phyloP scores from a whole-genome alignment of 64 coral and sea anemone species.

The Pocillopora verrucosa region DNA sequence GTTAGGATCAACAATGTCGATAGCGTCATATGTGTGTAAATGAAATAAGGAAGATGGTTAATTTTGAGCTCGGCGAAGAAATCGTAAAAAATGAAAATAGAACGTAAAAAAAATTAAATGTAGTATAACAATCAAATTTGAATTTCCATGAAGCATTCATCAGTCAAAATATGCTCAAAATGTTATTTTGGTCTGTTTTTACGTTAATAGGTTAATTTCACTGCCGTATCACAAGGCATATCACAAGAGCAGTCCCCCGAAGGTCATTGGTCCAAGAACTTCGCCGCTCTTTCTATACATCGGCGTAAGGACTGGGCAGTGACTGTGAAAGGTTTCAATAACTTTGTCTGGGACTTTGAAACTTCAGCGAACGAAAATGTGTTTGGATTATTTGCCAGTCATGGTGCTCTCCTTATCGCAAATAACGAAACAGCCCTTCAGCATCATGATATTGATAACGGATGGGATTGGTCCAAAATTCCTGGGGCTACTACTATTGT shows the following conservation, averaged over 20 bases:
- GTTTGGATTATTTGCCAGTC: constrained; percentile 66
- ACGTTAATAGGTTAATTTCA: neutral
- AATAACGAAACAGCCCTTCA: constrained; percentile 52
- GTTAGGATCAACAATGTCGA: too few relatives aligned
- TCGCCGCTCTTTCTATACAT: constrained; percentile 65
- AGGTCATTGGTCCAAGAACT: constrained; percentile 80
- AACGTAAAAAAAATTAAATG: too few relatives aligned
- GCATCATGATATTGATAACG: constrained; percentile 58
- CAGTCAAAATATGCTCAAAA: neutral
- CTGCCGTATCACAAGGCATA: neutral
- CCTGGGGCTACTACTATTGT: constrained; percentile 73
- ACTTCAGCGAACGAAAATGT: constrained; percentile 37
- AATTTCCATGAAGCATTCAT: neutral
- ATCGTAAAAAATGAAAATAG: too few relatives aligned
- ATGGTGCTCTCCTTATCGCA: constrained; percentile 71
- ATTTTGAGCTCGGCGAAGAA: too few relatives aligned
- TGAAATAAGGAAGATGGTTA: too few relatives aligned
- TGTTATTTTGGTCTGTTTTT: neutral
- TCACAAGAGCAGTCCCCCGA: neutral
- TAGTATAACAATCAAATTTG: neutral
- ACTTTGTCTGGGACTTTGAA: constrained; percentile 67
- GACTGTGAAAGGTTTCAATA: constrained; percentile 74
- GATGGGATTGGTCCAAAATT: constrained; percentile 88
- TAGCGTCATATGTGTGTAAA: too few relatives aligned
- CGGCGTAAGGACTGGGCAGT: constrained; percentile 70